Base-by-base conservation (phyloP, 2,797 vertebrate genomes). In the Nyctibius grandis region DNA sequence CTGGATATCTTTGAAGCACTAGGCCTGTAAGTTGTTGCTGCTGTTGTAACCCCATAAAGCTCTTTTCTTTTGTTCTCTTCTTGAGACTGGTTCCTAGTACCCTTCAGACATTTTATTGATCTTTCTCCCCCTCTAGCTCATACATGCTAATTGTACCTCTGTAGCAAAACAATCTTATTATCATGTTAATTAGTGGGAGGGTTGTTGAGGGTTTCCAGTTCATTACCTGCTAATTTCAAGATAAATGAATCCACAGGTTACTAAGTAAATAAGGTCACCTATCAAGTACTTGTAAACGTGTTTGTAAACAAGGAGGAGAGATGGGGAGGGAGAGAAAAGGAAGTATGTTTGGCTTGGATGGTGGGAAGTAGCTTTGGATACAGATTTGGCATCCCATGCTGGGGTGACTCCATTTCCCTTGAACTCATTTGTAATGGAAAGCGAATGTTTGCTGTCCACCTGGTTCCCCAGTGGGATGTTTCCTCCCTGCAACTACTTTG, bases 111-210 rank as follows among this genome's bases (percentile, higher is more conserved):
- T 95, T 97, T 98, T 98, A 98, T 98, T 98, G 98, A 98, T 98
- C 97, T 97, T 93, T 97, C 96, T 97, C 93, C 95, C 95, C 95
- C 96, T 98, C 96, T 96, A 88, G 97, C 97, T 98, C 97, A 97
- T 98, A 97, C 97, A 98, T 98, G 98, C 97, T 98, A 98, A 98
- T 98, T 98, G 98, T 98, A 98, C 97, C 98, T 98, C 97, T 98
- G 97, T 98, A 98, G 97, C 97, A 98, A 98, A 98, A 97, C 98
- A 98, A 98, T 98, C 98, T 98, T 98, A 98, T 98, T 98, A 98
- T 98, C 97, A 98, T 98, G 98, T 98, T 98, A 98, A 98, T 98
- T 98, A 98, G 98, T 98, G 98, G 98, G 98, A 98, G 98, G 98
- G 97, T 97, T 98, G 98, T 97, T 98, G 97, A 97, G 97, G 97